Evolutionary conservation across 2,888 invertebrate species (phyloP), one percentile per base, ranked within the genome.

Genomic region (Asteroscopus sphinx): DNA sequence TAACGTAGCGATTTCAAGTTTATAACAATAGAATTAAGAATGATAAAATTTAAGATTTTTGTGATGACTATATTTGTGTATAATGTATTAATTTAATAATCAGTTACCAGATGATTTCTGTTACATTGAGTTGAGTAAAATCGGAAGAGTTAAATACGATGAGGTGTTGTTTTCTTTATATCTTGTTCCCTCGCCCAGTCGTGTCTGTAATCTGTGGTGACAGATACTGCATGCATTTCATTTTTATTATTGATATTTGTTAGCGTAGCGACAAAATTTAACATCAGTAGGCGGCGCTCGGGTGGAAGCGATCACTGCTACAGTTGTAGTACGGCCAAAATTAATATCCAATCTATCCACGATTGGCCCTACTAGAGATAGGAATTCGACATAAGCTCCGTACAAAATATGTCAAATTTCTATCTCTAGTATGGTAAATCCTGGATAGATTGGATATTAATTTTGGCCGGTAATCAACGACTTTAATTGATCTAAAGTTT

Each of bases 121-220:
- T 94, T 93, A 85, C 78, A 87, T 87, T 91, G 83, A 88, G 83
- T 91, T 91, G 91, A 94, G 93, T 94, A 94, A 94, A 93, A 84
- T 86, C 82, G 86, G 87, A 88, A 84, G 81, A 88, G 87, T 89
- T 88, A 89, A 88, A 88, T 88, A 86, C 73, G 83, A 90, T 86
- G 81, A 88, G 83, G 83, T 71, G 92, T 93, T 93, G 93, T 93
- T 93, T 93, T 92, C 81, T 89, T 93, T 91, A 78, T 58, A 74
- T 73, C 81, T 82, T 76, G 82, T 86, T 85, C 91, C 91, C 89
- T 86, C 79, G 81, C 86, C 85, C 81, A 80, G 70, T 77, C 45
- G 65, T 76, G 80, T 73, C 68, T 72, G 79, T 77, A 54, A 70
- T 60, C 73, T 73, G 79, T 64, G 70, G 65, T 77, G 72, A 69